phyloP scores from a whole-genome alignment of 2,888 invertebrate genomes.

The Volucella inanis region DNA sequence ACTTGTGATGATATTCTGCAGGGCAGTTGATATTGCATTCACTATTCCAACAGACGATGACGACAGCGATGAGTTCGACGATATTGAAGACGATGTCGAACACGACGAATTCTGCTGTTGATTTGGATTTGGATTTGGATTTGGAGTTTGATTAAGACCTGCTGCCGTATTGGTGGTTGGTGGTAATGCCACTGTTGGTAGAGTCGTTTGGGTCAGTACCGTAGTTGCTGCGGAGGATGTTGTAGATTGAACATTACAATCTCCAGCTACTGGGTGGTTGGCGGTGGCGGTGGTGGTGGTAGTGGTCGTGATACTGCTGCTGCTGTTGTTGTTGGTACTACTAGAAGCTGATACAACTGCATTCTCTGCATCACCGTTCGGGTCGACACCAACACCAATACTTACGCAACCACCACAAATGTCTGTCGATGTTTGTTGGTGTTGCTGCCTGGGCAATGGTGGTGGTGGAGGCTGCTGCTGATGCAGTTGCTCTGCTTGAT shows the following conservation, averaged over 20 bases:
- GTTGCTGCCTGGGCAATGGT: conserved; percentile 68
- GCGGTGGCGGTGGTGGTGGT: conserved; percentile 52
- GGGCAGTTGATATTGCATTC: conserved; percentile 80
- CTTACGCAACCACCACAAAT: conserved; percentile 68
- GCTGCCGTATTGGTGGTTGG: conserved; percentile 80
- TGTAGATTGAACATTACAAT: conserved; percentile 38
- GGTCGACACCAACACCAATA: conserved; percentile 70
- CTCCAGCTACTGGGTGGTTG: conserved; percentile 76
- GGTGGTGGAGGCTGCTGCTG: conserved; percentile 65
- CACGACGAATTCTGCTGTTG: conserved; percentile 76
- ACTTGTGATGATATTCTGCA: conserved; percentile 86
- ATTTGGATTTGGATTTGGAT: conserved; percentile 28
- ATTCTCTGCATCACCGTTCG: conserved; percentile 58
- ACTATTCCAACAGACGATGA: conserved; percentile 81
- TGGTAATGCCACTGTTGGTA: conserved; percentile 76
- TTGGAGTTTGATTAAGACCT: conserved; percentile 31
- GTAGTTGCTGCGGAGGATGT: conserved; percentile 76
- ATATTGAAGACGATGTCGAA: conserved; percentile 79
- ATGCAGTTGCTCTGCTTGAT: conserved; percentile 47
- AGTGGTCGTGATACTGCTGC: conserved; percentile 76
- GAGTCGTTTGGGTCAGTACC: conserved; percentile 86
- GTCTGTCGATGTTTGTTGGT: conserved; percentile 69
- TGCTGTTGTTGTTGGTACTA: conserved; percentile 75
- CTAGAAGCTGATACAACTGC: conserved; percentile 49
- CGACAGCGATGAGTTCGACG: conserved; percentile 81